These are phyloP conservation scores for Cryptocheilus praepositus DNA, from an alignment of 2,888 invertebrate species.

Conservation along the genomic window DNA sequence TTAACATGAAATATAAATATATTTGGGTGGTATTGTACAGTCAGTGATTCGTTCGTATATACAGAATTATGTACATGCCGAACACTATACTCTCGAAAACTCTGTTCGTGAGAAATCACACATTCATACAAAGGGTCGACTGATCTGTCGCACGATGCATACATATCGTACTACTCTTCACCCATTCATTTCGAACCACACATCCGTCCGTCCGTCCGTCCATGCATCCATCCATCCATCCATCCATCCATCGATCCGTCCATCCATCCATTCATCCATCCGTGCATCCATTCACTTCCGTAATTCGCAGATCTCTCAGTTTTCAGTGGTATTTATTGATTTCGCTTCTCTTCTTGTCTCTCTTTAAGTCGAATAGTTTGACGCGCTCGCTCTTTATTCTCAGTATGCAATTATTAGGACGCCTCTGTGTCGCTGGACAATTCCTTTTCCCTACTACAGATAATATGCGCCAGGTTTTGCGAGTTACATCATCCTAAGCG, in stretches of 20 bases:
- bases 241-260: constrained; percentile 2
- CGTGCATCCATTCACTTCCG: neutral
- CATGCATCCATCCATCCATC: constrained; percentile 2
- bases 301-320: neutral
- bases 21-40: constrained; percentile 71
- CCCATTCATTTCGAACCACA: constrained; percentile 24
- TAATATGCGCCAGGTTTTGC: constrained; percentile 22
- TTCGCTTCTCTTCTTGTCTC: neutral
- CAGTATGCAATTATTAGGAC: constrained; percentile 36
- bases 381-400: constrained; percentile 3
- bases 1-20: constrained; percentile 72
- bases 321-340: neutral
- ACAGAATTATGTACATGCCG: constrained; percentile 58
- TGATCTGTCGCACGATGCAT: constrained; percentile 15
- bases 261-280: no score
- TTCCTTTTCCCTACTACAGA: constrained; percentile 40
- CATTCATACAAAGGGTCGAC: constrained; percentile 10
- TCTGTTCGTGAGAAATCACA: constrained; percentile 30
- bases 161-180: constrained; percentile 16
- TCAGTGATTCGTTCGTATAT: constrained; percentile 68
- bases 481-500: constrained; percentile 40
- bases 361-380: constrained; percentile 2
- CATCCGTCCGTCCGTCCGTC: constrained; percentile 32
- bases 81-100: constrained; percentile 49
- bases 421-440: constrained; percentile 36